phyloP scores from a whole-genome alignment of 2,113 vertebrate genomes.

The Eptesicus fuscus region DNA sequence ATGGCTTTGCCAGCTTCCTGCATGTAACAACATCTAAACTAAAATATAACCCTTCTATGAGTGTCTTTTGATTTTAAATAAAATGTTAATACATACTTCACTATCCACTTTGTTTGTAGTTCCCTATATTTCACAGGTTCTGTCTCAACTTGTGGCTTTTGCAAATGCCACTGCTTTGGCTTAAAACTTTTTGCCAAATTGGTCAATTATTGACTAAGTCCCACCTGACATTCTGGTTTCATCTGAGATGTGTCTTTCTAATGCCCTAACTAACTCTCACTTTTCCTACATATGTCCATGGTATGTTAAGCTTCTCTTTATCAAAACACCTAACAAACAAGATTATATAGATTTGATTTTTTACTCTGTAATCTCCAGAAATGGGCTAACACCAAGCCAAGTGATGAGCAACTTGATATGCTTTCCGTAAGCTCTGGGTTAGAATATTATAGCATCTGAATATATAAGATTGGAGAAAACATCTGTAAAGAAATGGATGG shows the following conservation, averaged over 20 bases:
- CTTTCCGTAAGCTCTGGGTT: neutral
- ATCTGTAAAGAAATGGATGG: neutral
- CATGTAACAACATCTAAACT: neutral
- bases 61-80: constrained; percentile 17
- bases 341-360: neutral
- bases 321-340: neutral
- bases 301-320: neutral
- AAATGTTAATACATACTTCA: neutral
- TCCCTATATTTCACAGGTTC: neutral
- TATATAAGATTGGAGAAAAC: neutral
- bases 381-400: neutral
- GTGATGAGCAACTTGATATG: neutral
- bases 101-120: neutral
- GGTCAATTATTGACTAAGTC: neutral
- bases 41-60: neutral
- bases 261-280: neutral
- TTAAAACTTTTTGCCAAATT: neutral
- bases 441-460: neutral
- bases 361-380: neutral
- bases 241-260: neutral
- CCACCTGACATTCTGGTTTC: neutral
- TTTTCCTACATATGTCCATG: neutral
- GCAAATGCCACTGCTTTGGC: neutral
- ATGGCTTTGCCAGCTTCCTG: neutral
- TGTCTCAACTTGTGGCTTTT: neutral